Conservation (phyloP, 2,888 invertebrate species). For the Rambutsinella grinnellia region DNA sequence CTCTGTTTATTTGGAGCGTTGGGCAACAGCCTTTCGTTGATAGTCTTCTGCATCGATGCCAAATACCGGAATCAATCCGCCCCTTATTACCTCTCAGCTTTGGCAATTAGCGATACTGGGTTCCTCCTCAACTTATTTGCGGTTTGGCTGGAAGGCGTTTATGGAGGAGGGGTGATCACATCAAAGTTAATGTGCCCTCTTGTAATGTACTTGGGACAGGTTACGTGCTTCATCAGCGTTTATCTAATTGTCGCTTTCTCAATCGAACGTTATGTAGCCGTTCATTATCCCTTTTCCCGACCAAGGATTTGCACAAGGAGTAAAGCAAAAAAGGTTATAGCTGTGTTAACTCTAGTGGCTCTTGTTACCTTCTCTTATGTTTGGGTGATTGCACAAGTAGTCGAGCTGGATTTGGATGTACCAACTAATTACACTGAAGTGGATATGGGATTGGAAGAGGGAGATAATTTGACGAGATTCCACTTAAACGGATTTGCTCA, state of each 20-base stretch:
- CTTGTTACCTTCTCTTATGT: slow-evolving; percentile 58
- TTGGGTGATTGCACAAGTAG: slow-evolving; percentile 48
- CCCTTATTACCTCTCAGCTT: slow-evolving; percentile 81
- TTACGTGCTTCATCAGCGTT: slow-evolving; percentile 80
- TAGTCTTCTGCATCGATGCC: not conserved
- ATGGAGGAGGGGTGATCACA: slow-evolving; percentile 39
- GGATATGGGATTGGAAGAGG: not conserved
- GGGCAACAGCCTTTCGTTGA: slow-evolving; percentile 80
- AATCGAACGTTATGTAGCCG: slow-evolving; percentile 85
- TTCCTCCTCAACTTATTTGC: slow-evolving; percentile 79
- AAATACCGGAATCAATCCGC: slow-evolving; percentile 72
- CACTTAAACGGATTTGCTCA: not conserved
- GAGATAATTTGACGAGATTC: not conserved
- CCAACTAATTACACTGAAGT: not conserved
- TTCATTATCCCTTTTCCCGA: slow-evolving; percentile 77
- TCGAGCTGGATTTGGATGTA: not conserved
- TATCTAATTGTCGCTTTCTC: slow-evolving; percentile 91
- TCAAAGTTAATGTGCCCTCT: slow-evolving; percentile 77
- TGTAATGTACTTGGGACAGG: slow-evolving; percentile 79
- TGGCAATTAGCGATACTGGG: slow-evolving; percentile 83
- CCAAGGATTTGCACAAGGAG: slow-evolving; percentile 80
- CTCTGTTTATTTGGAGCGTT: slow-evolving; percentile 78
- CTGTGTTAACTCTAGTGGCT: slow-evolving; percentile 70
- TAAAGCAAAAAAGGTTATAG: slow-evolving; percentile 77
- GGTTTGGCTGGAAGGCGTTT: slow-evolving; percentile 76